Evolutionary conservation across 2,888 invertebrate genomes (phyloP).

Genomic region (Cantharis rufa): DNA sequence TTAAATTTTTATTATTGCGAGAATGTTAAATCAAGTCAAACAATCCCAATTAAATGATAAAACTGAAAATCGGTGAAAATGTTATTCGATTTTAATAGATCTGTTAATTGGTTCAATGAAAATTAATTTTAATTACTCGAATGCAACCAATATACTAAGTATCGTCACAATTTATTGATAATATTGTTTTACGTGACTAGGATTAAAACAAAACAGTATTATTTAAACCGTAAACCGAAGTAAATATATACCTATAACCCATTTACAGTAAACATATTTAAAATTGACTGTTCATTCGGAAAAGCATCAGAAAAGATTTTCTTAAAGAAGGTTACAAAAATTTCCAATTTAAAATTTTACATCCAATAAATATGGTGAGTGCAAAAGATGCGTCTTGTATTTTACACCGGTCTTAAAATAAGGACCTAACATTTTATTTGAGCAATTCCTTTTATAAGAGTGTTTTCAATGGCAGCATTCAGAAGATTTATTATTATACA

Average conservation of each 20-base stretch:
- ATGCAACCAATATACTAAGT: background rate
- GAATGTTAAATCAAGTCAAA: background rate
- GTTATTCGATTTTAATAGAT: background rate
- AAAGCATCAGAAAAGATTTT: background rate
- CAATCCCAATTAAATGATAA: background rate
- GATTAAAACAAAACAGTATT: too few species aligned
- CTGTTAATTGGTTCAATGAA: background rate
- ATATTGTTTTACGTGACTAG: background rate
- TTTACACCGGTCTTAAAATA: conserved; percentile 15
- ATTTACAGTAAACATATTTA: background rate
- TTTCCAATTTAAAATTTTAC: conserved; percentile 1
- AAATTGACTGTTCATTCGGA: background rate
- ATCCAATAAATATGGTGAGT: conserved; percentile 6
- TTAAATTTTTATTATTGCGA: background rate
- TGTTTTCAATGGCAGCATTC: conserved; percentile 20
- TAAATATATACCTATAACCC: background rate
- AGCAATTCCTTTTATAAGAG: conserved; percentile 19
- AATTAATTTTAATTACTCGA: background rate
- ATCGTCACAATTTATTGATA: background rate
- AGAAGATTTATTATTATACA: conserved; percentile 15
- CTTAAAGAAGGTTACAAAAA: background rate
- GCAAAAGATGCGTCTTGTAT: conserved; percentile 12
- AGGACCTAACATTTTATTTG: conserved; percentile 18
- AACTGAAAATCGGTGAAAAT: background rate
- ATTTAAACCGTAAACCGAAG: too few species aligned